Evolutionary conservation across 2,113 vertebrate genomes (phyloP), one percentile per base, ranked within the genome.

Genomic region (Erythrolamprus reginae): DNA sequence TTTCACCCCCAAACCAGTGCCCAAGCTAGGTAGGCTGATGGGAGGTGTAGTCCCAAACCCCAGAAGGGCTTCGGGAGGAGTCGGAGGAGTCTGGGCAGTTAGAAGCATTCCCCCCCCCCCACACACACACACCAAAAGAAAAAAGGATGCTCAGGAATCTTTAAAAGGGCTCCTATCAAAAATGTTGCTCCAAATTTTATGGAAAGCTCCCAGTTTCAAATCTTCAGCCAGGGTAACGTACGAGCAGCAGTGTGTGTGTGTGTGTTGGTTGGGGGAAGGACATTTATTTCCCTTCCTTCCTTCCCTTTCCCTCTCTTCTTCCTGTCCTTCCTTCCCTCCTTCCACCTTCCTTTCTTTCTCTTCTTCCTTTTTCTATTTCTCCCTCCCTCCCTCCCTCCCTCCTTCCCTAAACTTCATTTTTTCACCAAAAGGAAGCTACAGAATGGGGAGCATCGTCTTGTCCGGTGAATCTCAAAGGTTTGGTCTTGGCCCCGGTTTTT

Each of bases 221-320:
- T 38, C 65, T 77, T 77, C 65, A 77, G 65, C 6, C 65, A 38
- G 65, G 65, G 13, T 38, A 28, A n/a, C 4, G 12, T 38, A 17
- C 1, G 17, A 65, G 10, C 26, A 13, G 28, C 28, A 1, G 9
- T 10, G 3, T 3, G 9, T 58, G 12, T 51, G 47, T 47, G 47
- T 47, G 47, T 47, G 47, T 47, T 4, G 4, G 21, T 8, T 24
- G 53, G 53, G 53, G 53, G 6, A 5, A 55, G 5, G 53, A 23
- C 21, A 55, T 55, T 13, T 51, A n/a, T n/a, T n/a, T n/a, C 51
- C 13, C 13, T 1, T 5, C 52, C 15, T 21, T 53, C 52, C 17
- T 53, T 21, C 3, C 23, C n/a, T n/a, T n/a, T 26, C 0, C 8
- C 8, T 23, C 1, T 6, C 5, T 55, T 7, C 55, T 1, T 9